These are phyloP conservation scores for Balaenoptera acutorostrata DNA, from an alignment of 2,113 vertebrate genomes.

Conservation along the genomic window DNA sequence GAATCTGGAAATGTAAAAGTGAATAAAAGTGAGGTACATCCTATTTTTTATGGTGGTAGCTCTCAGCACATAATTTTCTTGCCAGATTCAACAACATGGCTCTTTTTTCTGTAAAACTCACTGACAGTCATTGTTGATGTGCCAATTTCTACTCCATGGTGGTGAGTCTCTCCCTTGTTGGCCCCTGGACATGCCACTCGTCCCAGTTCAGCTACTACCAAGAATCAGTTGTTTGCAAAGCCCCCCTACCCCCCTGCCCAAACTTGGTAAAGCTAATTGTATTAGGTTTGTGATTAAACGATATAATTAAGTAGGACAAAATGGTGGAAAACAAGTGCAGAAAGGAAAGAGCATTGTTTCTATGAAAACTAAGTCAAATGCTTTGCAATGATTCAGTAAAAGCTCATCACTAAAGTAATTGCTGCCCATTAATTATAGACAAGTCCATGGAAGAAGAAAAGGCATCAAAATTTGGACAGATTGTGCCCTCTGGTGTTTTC, in stretches of 20 bases:
- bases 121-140: background rate
- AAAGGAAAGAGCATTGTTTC: background rate
- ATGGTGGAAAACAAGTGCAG: background rate
- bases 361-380: background rate
- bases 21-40: background rate
- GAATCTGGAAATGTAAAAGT: background rate
- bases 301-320: background rate
- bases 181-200: rapidly evolving
- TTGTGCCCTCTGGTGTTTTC: background rate
- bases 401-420: background rate
- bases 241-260: background rate
- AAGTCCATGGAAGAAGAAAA: background rate
- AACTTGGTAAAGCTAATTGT: background rate
- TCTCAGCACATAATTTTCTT: background rate
- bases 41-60: background rate
- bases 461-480: background rate
- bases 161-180: background rate
- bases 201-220: background rate
- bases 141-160: background rate
- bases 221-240: background rate
- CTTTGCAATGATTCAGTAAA: background rate
- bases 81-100: background rate
- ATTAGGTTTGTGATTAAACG: background rate
- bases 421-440: background rate
- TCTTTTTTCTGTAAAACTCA: background rate